Conservation (phyloP, 23 tunicate genomes). For the Halocynthia aurantium region DNA sequence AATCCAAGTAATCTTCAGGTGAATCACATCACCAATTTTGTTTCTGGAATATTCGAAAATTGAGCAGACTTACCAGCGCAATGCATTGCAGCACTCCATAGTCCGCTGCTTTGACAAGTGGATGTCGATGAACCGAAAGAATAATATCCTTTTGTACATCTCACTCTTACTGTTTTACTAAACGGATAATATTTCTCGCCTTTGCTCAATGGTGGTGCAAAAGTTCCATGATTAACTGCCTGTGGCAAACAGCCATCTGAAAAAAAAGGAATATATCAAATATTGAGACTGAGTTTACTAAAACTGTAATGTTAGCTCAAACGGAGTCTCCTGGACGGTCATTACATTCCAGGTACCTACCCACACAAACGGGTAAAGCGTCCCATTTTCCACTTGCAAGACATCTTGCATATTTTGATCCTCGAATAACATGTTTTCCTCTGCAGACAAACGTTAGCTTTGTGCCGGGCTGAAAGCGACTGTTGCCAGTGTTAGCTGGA, state of each 20-base stretch:
- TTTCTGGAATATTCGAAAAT: neutral
- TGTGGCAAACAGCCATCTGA: neutral
- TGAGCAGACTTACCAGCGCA: conserved; percentile 10
- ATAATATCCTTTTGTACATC: neutral
- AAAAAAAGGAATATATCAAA: neutral
- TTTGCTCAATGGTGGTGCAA: neutral
- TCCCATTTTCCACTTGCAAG: conserved; percentile 25
- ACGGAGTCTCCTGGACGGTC: too few relatives aligned
- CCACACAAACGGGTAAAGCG: conserved; percentile 13
- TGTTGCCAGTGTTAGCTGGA: too few relatives aligned
- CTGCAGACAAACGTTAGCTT: conserved; percentile 4
- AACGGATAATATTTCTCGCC: neutral
- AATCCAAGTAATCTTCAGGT: neutral
- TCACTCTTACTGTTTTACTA: neutral
- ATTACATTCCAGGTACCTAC: conserved; percentile 1
- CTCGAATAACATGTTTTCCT: neutral
- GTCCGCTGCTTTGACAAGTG: neutral
- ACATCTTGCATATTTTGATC: conserved; percentile 6
- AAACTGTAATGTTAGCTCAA: too few relatives aligned
- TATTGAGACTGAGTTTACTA: too few relatives aligned
- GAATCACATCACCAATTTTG: neutral
- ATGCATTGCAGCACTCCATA: neutral
- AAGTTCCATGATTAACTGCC: neutral
- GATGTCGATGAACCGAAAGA: neutral
- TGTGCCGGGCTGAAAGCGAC: neutral